Conservation (phyloP, 2,113 vertebrate genomes). For the Scortum barcoo region DNA sequence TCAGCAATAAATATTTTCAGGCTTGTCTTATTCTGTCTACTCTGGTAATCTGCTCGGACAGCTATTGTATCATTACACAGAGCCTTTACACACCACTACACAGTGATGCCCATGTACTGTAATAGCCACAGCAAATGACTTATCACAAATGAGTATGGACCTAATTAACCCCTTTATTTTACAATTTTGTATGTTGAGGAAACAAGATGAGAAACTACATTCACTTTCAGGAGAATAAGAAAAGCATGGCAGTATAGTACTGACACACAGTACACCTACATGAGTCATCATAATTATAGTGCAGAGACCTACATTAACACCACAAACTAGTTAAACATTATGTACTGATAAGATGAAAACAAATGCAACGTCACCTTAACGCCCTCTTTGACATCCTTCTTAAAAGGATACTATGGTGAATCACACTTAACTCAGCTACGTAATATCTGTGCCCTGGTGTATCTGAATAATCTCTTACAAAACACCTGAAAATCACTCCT, state of each 20-base stretch:
- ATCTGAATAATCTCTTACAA: conserved; percentile 11
- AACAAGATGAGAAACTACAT: neutral
- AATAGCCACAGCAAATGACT: neutral
- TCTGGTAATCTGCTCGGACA: no score
- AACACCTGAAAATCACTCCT: neutral
- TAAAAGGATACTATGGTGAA: neutral
- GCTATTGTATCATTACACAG: neutral
- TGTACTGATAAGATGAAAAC: conserved; percentile 1
- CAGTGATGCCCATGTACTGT: no score
- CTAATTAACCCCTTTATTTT: neutral
- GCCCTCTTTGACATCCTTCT: neutral
- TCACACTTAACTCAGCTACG: neutral
- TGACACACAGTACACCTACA: neutral
- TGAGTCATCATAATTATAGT: neutral
- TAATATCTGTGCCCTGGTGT: neutral
- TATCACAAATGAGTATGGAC: neutral
- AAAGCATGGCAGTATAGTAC: neutral
- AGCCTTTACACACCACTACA: neutral
- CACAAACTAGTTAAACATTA: neutral
- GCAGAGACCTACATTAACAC: neutral
- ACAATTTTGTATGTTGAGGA: neutral
- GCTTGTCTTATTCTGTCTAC: no score
- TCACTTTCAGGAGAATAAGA: neutral
- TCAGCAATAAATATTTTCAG: neutral
- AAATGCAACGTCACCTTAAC: neutral